phyloP scores from a whole-genome alignment of 2,113 vertebrate species.

The Strigops habroptila region DNA sequence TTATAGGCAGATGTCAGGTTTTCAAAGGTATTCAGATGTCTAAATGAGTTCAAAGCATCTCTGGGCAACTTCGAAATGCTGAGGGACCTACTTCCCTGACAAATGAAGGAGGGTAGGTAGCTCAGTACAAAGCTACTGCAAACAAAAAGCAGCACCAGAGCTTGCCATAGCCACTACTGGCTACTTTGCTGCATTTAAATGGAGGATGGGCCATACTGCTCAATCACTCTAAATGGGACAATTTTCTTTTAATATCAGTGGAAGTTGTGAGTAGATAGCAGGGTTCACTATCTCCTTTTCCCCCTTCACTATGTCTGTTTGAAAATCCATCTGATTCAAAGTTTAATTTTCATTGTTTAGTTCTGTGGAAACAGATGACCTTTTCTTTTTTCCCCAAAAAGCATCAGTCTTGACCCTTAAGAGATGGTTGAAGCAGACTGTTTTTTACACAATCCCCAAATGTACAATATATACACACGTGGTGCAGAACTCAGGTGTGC shows the following conservation, averaged over 20 bases:
- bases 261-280: not conserved
- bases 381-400: not conserved
- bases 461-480: not conserved
- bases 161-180: not conserved
- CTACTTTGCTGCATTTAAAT: not conserved
- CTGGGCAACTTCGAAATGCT: not conserved
- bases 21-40: not conserved
- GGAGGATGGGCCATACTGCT: not conserved
- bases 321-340: not conserved
- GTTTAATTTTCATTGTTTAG: not conserved
- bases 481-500: not conserved
- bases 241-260: not conserved
- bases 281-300: not conserved
- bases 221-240: not conserved
- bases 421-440: not conserved
- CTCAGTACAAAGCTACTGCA: not conserved
- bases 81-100: not conserved
- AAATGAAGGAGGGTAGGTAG: not conserved
- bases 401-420: not conserved
- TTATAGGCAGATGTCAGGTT: not conserved
- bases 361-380: not conserved
- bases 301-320: not conserved
- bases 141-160: not conserved
- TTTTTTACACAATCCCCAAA: not conserved
- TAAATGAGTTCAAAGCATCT: not conserved